Base-by-base conservation (phyloP, 2,888 invertebrate species). In the Lycia hirtaria region DNA sequence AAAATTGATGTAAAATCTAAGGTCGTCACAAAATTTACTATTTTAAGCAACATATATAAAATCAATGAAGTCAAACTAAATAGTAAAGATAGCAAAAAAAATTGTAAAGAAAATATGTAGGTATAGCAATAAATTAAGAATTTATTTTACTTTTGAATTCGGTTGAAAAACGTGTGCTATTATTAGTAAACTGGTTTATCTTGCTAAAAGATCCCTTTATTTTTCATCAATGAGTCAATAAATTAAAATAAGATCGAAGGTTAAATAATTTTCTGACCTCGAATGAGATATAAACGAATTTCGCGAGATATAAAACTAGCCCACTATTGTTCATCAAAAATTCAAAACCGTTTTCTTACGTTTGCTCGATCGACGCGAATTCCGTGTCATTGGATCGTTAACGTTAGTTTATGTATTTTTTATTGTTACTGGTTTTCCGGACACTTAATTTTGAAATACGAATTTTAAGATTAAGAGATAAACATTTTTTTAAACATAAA, bases 331-430 rank as follows among this genome's bases (percentile, higher is more conserved):
- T 32, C 30, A 40, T 50, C 32, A 15, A 12, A 26, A 52, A 30
- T 53, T 53, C 43, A 33, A 53, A 52, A 44, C 10, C 26, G 33
- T 40, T 47, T 48, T 50, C n/a, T 20, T 30, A 40, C 14, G 30
- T 48, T 33, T 41, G 35, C 33, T 15, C 22, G 7, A 41, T 55
- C 24, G 26, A 55, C 33, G 26, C 48, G 26, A 48, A 55, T 41
- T 41, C 28, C 54, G 14, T 55, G 41, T 55, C 28, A 33, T 37
- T 22, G 7, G 24, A 24, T 54, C 45, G 47, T 54, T 54, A 45
- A 35, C 19, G 15, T 53, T 47, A 47, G 35, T 50, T 50, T 40
- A 40, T 50, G 30, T 28, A 2, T 22, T 4, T 48, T 47, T 55
- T 55, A 55, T 55, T 41, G 14, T 32, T 26, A 45, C 35, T 30